Evolutionary conservation across 2,888 invertebrate genomes (phyloP), one percentile per base, ranked within the genome.

Genomic region (Prosopocoilus inquinatus): DNA sequence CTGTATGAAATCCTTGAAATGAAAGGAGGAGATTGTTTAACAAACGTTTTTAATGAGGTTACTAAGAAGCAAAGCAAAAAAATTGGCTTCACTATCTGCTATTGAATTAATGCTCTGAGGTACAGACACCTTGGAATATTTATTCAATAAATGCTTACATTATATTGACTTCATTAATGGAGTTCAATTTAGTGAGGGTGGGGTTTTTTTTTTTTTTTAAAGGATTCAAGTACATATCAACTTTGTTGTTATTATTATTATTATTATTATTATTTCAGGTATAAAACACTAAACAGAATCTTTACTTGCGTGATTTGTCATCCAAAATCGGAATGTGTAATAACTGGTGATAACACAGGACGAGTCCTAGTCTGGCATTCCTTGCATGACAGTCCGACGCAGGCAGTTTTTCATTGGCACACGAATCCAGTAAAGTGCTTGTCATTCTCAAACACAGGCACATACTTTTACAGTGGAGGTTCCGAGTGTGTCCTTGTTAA

Each of bases 401-500:
- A 81, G 67, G 76, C 82, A 1, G 72, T 82, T 1, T 84, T 82
- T 67, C 91, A 91, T 71, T 92, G 92, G 92, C 92, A 92, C 75
- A 84, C 86, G 3, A 78, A 89, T 46, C 82, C 86, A 33, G 85
- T 91, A 0, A 79, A 80, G 43, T 84, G 86, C 68, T 70, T 92
- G 11, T 77, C 79, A 1, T 91, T 90, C 69, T 85, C 90, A 9
- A 66, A 70, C 1, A 65, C 75, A 74, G 90, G 90, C 13, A 82
- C 83, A 8, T 81, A 84, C 61, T 82, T 92, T 70, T 87, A 85
- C 65, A 89, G 89, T 65, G 90, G 90, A 7, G 92, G 89, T n/a
- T 81, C 81, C 45, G 93, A 93, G 73, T 82, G 85, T 67, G 90
- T 90, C 0, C 73, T 93, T 48, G 90, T 92, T 0, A 87, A 86